phyloP scores from a whole-genome alignment of 2,113 vertebrate genomes.

The Oxyura jamaicensis region DNA sequence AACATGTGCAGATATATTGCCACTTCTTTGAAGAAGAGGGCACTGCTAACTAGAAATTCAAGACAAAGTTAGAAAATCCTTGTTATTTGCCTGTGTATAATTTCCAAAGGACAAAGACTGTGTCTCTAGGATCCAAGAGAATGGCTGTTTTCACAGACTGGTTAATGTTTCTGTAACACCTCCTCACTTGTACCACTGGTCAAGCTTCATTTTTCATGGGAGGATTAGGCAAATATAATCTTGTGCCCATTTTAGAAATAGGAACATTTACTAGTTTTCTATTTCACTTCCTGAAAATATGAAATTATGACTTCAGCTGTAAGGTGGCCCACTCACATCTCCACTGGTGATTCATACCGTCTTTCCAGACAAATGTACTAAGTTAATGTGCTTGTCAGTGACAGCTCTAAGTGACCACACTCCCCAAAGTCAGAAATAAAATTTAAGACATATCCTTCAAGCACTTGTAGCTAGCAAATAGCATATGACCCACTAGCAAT shows the following conservation, averaged over 20 bases:
- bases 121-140: neutral
- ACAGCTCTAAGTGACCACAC: neutral
- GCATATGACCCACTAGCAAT: neutral
- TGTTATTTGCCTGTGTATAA: neutral
- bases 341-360: neutral
- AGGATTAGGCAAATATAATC: neutral
- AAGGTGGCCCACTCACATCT: neutral
- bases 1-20: neutral
- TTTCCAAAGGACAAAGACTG: neutral
- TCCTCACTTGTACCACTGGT: neutral
- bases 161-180: neutral
- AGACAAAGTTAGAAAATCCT: neutral
- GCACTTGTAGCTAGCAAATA: neutral
- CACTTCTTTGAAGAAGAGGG: neutral
- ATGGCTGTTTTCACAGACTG: neutral
- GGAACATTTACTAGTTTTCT: neutral
- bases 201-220: neutral
- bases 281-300: neutral
- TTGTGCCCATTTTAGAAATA: neutral
- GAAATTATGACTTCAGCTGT: neutral
- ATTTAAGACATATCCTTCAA: neutral
- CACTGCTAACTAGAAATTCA: neutral
- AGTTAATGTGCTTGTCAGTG: neutral
- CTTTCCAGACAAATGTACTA: neutral
- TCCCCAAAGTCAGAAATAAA: neutral